Evolutionary conservation across 2,888 invertebrate species (phyloP).

Genomic region (Caenorhabditis sp.): DNA sequence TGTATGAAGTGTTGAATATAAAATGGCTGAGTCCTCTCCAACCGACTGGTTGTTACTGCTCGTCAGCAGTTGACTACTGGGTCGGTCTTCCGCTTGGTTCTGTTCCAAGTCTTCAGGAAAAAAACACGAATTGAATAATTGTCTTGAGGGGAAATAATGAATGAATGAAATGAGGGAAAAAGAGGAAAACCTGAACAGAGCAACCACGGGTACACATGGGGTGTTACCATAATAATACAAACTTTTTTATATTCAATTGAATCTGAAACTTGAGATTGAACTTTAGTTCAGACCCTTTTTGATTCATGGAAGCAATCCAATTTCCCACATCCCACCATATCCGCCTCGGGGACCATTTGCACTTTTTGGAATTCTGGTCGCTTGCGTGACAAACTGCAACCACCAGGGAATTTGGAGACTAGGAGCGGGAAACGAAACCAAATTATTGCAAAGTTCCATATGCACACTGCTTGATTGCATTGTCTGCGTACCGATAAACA

Average conservation of each 20-base stretch:
- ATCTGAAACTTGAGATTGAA: too few species aligned
- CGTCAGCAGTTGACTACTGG: neutral
- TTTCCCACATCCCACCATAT: conserved; percentile 9
- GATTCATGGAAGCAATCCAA: conserved; percentile 19
- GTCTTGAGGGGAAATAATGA: neutral
- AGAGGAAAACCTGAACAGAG: too few species aligned
- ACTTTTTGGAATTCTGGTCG: conserved; percentile 22
- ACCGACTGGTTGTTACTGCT: neutral
- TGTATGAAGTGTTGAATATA: conserved; percentile 45
- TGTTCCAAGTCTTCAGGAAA: neutral
- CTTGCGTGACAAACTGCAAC: conserved; percentile 55
- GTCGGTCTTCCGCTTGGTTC: neutral
- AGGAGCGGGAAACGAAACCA: conserved; percentile 18
- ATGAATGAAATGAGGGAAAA: neutral
- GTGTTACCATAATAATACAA: too few species aligned
- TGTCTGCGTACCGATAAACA: conserved; percentile 56
- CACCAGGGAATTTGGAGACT: conserved; percentile 19
- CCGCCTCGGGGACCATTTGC: conserved; percentile 20
- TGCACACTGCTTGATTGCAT: conserved; percentile 55
- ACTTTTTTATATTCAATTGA: too few species aligned
- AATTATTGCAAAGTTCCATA: conserved; percentile 52
- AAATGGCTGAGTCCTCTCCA: conserved; percentile 1
- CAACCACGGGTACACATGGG: too few species aligned
- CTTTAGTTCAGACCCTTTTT: neutral
- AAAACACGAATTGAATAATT: conserved; percentile 36